phyloP scores from a whole-genome alignment of 2,797 vertebrate species.

The Stomatorhinus walkeri region DNA sequence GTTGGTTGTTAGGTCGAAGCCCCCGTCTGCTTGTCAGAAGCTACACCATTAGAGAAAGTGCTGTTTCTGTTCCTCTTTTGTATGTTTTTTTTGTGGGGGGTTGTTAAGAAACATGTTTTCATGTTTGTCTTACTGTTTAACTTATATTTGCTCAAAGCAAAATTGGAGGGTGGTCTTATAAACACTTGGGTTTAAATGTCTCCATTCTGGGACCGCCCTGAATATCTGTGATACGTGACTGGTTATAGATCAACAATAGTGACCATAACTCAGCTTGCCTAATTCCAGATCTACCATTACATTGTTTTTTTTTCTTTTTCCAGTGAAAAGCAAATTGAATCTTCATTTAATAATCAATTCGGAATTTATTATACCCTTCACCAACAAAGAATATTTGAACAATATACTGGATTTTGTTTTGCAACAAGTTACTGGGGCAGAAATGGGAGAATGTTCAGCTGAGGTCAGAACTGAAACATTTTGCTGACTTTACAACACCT shows the following conservation, averaged over 20 bases:
- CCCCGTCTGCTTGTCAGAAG: conserved; percentile 68
- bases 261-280: neutral
- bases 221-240: neutral
- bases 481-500: conserved; percentile 58
- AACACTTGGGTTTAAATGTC: neutral
- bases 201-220: neutral
- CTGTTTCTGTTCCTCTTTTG: conserved; percentile 53
- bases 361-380: neutral
- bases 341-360: neutral
- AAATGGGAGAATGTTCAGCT: conserved; percentile 44
- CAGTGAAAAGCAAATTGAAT: neutral
- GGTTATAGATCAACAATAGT: neutral
- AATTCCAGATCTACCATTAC: neutral
- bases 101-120: conserved; percentile 12
- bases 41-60: conserved; percentile 75
- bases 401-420: neutral
- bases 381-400: neutral
- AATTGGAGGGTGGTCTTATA: neutral
- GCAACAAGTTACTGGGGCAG: conserved; percentile 10
- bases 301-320: neutral
- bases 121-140: conserved; percentile 10
- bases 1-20: conserved; percentile 67
- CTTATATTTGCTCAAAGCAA: conserved; percentile 4
- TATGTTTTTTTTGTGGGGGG: neutral
- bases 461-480: conserved; percentile 52